Evolutionary conservation across 2,888 invertebrate species (phyloP).

Genomic region (Lithophane ornitopus): DNA sequence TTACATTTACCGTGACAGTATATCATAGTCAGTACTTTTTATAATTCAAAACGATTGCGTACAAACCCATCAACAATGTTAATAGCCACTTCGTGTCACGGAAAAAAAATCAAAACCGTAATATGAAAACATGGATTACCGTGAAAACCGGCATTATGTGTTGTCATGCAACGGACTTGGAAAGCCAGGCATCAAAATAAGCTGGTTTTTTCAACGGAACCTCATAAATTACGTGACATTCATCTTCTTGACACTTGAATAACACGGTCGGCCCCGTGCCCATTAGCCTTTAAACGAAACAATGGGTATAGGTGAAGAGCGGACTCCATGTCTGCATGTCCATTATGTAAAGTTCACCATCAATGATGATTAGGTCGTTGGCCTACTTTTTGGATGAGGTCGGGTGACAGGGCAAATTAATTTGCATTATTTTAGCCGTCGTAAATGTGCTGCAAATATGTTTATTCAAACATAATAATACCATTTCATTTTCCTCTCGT

Average conservation of each 20-base stretch:
- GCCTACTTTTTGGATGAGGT: constrained; percentile 57
- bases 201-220: constrained; percentile 74
- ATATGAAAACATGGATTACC: constrained; percentile 71
- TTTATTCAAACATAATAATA: constrained; percentile 31
- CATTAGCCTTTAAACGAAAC: constrained; percentile 88
- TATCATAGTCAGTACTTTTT: constrained; percentile 40
- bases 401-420: constrained; percentile 51
- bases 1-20: constrained; percentile 38
- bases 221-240: constrained; percentile 87
- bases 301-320: constrained; percentile 76
- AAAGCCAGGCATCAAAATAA: constrained; percentile 73
- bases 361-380: constrained; percentile 66
- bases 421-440: constrained; percentile 45
- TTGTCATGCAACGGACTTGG: constrained; percentile 71
- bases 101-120: constrained; percentile 69
- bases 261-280: constrained; percentile 80
- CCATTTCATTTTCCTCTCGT: constrained; percentile 28
- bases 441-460: constrained; percentile 38
- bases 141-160: constrained; percentile 70
- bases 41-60: constrained; percentile 59
- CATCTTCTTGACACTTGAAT: constrained; percentile 88
- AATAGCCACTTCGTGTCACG: constrained; percentile 67
- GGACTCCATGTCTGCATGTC: constrained; percentile 77
- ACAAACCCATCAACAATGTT: constrained; percentile 64
- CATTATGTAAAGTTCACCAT: constrained; percentile 79